phyloP scores from a whole-genome alignment of 2,888 invertebrate genomes.

The Platycheirus rosarum region DNA sequence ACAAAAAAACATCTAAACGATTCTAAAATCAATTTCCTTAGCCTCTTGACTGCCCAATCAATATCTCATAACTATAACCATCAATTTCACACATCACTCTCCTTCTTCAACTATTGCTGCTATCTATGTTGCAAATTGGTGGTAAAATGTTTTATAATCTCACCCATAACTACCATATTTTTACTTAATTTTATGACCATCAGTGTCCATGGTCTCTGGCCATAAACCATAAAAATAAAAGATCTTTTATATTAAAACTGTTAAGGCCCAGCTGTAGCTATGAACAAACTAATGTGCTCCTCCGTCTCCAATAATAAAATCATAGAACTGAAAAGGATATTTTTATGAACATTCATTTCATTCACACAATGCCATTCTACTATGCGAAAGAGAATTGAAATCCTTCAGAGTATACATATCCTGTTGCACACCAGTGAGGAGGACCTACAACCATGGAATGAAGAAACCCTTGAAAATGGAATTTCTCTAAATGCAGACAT shows the following conservation, averaged over 20 bases:
- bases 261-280: background rate
- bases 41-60: too few relatives aligned
- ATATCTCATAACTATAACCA: too few relatives aligned
- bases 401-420: background rate
- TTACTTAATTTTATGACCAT: background rate
- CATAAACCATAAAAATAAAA: background rate
- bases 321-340: slow-evolving; percentile 13
- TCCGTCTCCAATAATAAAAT: slow-evolving; percentile 6
- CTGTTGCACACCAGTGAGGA: slow-evolving; percentile 34
- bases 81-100: too few relatives aligned
- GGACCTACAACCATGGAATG: too few relatives aligned
- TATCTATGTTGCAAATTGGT: slow-evolving; percentile 7
- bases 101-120: too few relatives aligned
- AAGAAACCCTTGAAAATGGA: slow-evolving; percentile 23
- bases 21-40: too few relatives aligned
- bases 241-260: background rate
- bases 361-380: background rate
- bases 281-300: background rate
- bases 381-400: background rate
- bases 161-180: background rate
- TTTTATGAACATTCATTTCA: slow-evolving; percentile 23
- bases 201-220: background rate
- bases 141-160: background rate
- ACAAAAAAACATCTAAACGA: too few relatives aligned
- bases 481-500: slow-evolving; percentile 34